Conservation (phyloP, 1,140 invertebrate genomes). For the Vanessa tameamea region DNA sequence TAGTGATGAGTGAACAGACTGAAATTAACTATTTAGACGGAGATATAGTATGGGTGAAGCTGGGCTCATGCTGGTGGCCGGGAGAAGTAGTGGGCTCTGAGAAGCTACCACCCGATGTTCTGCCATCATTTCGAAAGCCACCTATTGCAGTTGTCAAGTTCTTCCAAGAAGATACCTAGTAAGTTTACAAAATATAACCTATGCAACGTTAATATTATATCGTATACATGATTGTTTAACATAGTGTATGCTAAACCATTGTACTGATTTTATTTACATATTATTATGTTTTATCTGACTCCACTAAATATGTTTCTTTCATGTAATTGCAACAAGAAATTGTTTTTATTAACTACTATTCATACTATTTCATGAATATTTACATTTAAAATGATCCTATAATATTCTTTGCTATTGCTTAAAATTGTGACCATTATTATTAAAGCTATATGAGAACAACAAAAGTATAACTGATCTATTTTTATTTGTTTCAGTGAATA, state of each 20-base stretch:
- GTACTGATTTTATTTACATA: too few relatives aligned
- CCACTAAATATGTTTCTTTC: too few relatives aligned
- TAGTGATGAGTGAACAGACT: slow-evolving; percentile 78
- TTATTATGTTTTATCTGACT: too few relatives aligned
- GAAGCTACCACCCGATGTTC: slow-evolving; percentile 83
- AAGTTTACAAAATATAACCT: slow-evolving; percentile 71
- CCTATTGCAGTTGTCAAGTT: slow-evolving; percentile 90
- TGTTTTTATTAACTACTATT: too few relatives aligned
- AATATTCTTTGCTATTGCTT: too few relatives aligned
- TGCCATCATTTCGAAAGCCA: slow-evolving; percentile 84
- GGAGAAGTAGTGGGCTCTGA: slow-evolving; percentile 85
- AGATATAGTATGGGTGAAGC: slow-evolving; percentile 91
- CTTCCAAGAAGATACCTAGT: slow-evolving; percentile 91
- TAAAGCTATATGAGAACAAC: background rate
- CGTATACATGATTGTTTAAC: background rate
- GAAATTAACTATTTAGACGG: slow-evolving; percentile 86
- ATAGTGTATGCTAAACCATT: background rate
- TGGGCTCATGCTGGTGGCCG: slow-evolving; percentile 89
- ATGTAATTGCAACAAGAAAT: too few relatives aligned
- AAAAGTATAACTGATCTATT: slow-evolving; percentile 16
- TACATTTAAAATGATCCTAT: too few relatives aligned
- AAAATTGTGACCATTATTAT: too few relatives aligned
- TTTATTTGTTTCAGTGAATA: slow-evolving; percentile 85
- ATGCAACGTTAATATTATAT: background rate
- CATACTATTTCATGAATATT: too few relatives aligned